Conservation (phyloP, 2,888 invertebrate species). For the Meganola albula region DNA sequence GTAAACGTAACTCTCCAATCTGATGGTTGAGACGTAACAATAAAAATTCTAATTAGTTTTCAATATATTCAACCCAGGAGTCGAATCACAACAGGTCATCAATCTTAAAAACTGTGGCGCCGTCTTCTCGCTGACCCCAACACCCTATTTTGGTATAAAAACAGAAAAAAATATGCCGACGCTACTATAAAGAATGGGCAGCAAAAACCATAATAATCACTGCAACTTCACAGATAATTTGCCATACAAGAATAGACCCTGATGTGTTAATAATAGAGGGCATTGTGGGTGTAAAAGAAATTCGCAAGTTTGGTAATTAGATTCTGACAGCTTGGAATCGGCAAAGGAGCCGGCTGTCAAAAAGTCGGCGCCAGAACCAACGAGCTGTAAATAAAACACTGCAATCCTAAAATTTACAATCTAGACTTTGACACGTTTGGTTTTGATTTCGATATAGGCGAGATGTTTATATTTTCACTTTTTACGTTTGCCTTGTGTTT, state of each 20-base stretch:
- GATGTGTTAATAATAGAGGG: conserved; percentile 23
- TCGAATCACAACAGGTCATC: conserved; percentile 53
- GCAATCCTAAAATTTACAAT: conserved; percentile 47
- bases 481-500: too few species aligned
- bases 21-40: conserved; percentile 30
- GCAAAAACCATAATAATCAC: conserved; percentile 52
- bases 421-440: conserved; percentile 39
- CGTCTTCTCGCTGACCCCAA: conserved; percentile 62
- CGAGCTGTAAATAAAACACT: conserved; percentile 62
- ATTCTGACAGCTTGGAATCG: conserved; percentile 70
- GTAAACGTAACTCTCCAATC: too few species aligned
- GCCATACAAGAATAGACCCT: conserved; percentile 30
- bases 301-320: conserved; percentile 59
- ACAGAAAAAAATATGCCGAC: conserved; percentile 39
- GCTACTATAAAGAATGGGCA: conserved; percentile 65
- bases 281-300: conserved; percentile 20
- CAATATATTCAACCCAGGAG: conserved; percentile 46
- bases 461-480: conserved; percentile 21
- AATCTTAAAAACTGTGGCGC: conserved; percentile 61
- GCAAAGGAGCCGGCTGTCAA: conserved; percentile 74
- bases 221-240: conserved; percentile 15
- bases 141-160: conserved; percentile 55
- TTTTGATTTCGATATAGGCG: conserved; percentile 18
- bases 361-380: conserved; percentile 65
- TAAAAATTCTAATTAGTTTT: conserved; percentile 46